Conservation (phyloP, 2,113 vertebrate genomes). For the Pedionomus torquatus region DNA sequence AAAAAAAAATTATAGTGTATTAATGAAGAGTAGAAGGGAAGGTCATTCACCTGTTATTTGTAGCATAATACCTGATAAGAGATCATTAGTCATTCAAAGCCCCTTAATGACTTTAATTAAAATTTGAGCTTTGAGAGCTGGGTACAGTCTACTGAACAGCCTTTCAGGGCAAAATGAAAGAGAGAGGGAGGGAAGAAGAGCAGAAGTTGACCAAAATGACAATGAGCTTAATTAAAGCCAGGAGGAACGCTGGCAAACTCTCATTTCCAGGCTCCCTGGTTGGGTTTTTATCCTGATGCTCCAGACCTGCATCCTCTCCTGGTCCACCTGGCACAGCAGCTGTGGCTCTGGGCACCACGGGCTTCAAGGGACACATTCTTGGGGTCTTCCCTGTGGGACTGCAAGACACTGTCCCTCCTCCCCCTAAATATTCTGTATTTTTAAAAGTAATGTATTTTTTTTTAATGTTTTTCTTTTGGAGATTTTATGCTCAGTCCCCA, state of each 20-base stretch:
- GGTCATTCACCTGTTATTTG: slow-evolving; percentile 34
- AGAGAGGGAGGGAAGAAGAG: slow-evolving; percentile 3
- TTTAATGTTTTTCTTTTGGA: background rate
- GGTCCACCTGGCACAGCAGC: accelerated
- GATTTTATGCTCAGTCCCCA: background rate
- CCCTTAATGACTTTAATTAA: slow-evolving; percentile 74
- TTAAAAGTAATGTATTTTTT: background rate
- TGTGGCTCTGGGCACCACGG: accelerated
- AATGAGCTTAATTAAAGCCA: slow-evolving; percentile 71
- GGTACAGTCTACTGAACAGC: slow-evolving; percentile 52
- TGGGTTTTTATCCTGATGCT: background rate
- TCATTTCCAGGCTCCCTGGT: background rate
- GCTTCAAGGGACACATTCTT: background rate
- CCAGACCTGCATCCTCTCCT: background rate
- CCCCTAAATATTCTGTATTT: background rate
- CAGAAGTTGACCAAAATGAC: slow-evolving; percentile 56
- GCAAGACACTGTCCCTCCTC: accelerated
- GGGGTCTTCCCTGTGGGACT: background rate
- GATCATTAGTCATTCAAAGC: slow-evolving; percentile 72
- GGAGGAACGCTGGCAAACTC: background rate
- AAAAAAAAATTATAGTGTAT: slow-evolving; percentile 20
- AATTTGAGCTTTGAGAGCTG: slow-evolving; percentile 62
- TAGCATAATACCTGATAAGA: slow-evolving; percentile 47
- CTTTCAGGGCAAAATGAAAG: slow-evolving; percentile 47
- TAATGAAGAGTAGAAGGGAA: slow-evolving; percentile 41